Evolutionary conservation across 2,888 invertebrate genomes (phyloP), one percentile per base, ranked within the genome.

Genomic region (Thereva nobilitata): DNA sequence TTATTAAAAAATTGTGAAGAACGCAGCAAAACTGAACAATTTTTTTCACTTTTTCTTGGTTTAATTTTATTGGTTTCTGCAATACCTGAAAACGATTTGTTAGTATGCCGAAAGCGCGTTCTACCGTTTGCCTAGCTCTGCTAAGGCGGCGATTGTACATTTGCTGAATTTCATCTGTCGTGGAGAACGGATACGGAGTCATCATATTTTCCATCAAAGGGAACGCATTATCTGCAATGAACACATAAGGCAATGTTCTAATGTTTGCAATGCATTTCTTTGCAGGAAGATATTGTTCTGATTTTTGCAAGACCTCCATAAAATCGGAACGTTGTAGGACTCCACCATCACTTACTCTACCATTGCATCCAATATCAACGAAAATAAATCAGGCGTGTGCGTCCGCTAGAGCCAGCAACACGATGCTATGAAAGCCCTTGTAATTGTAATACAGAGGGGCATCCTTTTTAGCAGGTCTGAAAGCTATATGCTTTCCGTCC

Each of bases 21-120:
- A 69, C 69, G 66, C 71, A 71, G 49, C 73, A 71, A n/a, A 72
- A 70, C 9, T 63, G 37, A 1, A 67, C 67, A 44, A 70, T 37
- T 55, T 47, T 64, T 68, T 65, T 59, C 5, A 55, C 52, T 68
- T 69, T 72, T 37, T 68, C 54, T 10, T 71, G 70, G 41, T 56
- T 8, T 35, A 74, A 52, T 57, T 69, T 66, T 42, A 74, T 73
- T 57, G 68, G 64, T 65, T 69, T 70, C 55, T 73, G 72, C 34
- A 75, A 71, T 63, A 76, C 68, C 59, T 73, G 47, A 71, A 76
- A 76, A 68, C 74, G 67, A 6, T 67, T 65, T 49, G 71, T 64
- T 53, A 74, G 65, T 35, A 76, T 75, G 7, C 69, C 71, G 12
- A 71, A 72, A 3, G 65, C 67, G 41, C 67, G 68, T 57, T 71